These are phyloP conservation scores for Acomys russatus DNA, from an alignment of 2,797 vertebrate species.

Conservation along the genomic window DNA sequence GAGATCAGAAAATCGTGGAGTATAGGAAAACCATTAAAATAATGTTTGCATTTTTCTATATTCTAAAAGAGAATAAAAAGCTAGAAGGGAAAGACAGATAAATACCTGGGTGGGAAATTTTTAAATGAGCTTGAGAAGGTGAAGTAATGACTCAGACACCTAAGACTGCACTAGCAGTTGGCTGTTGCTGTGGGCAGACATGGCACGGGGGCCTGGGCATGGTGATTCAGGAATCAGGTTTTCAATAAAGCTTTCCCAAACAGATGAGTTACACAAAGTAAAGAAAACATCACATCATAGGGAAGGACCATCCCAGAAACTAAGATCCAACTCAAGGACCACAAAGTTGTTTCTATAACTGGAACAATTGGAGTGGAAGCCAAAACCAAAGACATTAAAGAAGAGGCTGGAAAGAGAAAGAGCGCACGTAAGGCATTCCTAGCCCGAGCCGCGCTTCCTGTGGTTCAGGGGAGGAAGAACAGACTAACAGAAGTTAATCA, in stretches of 20 bases:
- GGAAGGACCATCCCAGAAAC: neutral
- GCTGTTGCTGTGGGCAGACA: neutral
- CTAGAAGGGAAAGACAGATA: neutral
- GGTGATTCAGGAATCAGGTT: neutral
- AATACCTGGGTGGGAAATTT: neutral
- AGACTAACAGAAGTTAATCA: neutral
- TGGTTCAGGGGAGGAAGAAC: neutral
- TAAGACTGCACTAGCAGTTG: neutral
- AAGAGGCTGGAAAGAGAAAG: neutral
- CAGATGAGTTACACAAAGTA: neutral
- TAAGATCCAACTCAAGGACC: neutral
- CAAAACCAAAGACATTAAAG: conserved; percentile 24
- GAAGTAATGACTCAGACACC: conserved; percentile 28
- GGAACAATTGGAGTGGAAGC: neutral
- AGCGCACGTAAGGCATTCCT: neutral
- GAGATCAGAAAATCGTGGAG: neutral
- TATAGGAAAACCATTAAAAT: neutral
- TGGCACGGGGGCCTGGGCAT: neutral
- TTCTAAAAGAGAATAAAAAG: conserved; percentile 24
- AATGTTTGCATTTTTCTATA: neutral
- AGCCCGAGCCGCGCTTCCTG: neutral
- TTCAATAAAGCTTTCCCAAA: neutral
- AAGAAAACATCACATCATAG: neutral
- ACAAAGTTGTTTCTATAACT: neutral
- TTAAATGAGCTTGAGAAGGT: conserved; percentile 7